Conservation (phyloP, 2,888 invertebrate species). For the Sminthurinus aureus region DNA sequence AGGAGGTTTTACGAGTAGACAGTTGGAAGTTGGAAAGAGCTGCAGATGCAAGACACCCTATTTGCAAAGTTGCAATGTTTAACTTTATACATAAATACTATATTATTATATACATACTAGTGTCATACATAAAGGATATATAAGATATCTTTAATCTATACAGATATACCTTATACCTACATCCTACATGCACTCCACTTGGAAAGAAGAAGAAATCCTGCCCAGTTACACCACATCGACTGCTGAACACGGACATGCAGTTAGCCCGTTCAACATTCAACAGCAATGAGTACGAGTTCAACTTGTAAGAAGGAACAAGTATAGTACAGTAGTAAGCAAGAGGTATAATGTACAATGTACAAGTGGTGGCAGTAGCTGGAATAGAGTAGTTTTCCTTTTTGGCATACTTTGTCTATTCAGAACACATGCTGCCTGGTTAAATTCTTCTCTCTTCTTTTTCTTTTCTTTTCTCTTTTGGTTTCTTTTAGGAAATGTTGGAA, state of each 20-base stretch:
- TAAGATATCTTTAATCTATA: no score
- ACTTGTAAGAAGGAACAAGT: neutral
- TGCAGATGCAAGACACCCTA: no score
- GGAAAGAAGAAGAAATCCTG: neutral
- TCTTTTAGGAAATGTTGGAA: conserved; percentile 16
- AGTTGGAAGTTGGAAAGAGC: no score
- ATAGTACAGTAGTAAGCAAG: neutral
- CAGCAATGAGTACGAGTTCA: neutral
- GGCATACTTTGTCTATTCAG: conserved; percentile 37
- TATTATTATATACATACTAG: no score
- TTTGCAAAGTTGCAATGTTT: no score
- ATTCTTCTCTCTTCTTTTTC: conserved; percentile 15
- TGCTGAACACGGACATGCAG: neutral
- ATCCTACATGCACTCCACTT: neutral
- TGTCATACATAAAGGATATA: no score
- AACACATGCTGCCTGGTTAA: conserved; percentile 36
- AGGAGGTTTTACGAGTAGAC: no score
- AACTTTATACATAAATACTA: no score
- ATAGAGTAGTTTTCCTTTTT: conserved; percentile 8
- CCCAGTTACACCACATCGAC: neutral
- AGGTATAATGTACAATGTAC: neutral
- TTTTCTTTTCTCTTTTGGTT: neutral
- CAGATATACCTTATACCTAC: neutral
- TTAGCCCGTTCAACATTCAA: neutral
- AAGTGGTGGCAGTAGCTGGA: no score